Percentiles rank a stretch among this genome's conserved stretches.
These are phyloP conservation scores for Meteorus cinctellus DNA, from an alignment of 2,888 invertebrate species.

Conservation along the genomic window DNA sequence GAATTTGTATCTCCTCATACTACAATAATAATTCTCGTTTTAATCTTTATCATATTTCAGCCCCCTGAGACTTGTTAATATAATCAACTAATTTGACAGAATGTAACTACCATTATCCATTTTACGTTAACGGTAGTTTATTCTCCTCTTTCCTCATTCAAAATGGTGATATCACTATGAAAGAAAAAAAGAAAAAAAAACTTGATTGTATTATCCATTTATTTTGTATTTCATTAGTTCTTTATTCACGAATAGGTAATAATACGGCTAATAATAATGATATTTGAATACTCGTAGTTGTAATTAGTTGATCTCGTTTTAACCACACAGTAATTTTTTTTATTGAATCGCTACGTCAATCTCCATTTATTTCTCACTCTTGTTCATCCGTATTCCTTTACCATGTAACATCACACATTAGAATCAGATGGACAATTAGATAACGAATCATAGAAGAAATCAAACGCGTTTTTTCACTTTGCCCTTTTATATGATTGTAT, in stretches of 20 bases:
- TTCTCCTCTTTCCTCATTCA: not conserved
- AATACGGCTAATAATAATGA: conserved; percentile 60
- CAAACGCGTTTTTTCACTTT: conserved; percentile 39
- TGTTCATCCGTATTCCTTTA: conserved; percentile 19
- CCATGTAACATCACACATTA: conserved; percentile 56
- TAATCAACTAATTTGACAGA: conserved; percentile 51
- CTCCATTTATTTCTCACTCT: conserved; percentile 34
- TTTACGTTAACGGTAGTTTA: conserved; percentile 42
- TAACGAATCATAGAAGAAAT: conserved; percentile 49
- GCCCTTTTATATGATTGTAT: not conserved
- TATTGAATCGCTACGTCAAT: conserved; percentile 31
- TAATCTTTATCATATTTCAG: conserved; percentile 48
- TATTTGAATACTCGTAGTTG: conserved; percentile 59
- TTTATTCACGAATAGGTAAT: conserved; percentile 59
- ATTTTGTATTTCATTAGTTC: conserved; percentile 48
- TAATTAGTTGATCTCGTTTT: conserved; percentile 55
- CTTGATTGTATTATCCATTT: conserved; percentile 2
- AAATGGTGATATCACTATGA: conserved; percentile 1
- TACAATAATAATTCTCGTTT: conserved; percentile 49
- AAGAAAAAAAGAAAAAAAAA: not conserved
- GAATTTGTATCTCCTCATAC: conserved; percentile 43
- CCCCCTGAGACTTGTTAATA: conserved; percentile 62
- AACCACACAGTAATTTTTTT: conserved; percentile 53
- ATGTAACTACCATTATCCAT: conserved; percentile 30
- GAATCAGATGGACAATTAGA: conserved; percentile 61